Conservation (phyloP, 2,797 vertebrate genomes). For the Mus minutoides region DNA sequence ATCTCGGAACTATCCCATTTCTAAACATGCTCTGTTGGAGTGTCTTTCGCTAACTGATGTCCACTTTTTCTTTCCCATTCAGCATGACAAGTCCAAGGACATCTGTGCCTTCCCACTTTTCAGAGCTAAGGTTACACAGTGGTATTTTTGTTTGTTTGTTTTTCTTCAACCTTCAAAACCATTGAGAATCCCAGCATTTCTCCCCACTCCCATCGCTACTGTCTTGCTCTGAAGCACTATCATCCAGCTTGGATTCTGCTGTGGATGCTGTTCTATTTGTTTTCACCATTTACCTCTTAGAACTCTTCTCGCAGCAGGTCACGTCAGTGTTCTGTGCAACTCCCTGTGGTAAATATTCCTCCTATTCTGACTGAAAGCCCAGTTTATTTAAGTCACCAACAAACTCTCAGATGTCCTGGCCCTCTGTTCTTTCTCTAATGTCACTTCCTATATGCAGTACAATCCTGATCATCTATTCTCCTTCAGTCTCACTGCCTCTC, state of each 20-base stretch:
- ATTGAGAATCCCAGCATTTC: background rate
- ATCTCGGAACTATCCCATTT: background rate
- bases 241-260: background rate
- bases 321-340: background rate
- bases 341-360: background rate
- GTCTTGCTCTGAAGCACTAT: background rate
- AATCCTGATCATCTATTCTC: background rate
- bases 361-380: conserved; percentile 32
- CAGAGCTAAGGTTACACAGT: background rate
- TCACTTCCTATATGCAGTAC: background rate
- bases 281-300: background rate
- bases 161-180: conserved; percentile 6
- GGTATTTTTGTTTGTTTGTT: too few species aligned
- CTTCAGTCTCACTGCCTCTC: background rate
- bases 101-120: background rate
- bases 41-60: background rate
- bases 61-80: background rate
- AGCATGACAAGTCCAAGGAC: background rate
- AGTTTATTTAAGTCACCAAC: conserved; percentile 15
- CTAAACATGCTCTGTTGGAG: background rate
- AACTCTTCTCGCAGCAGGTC: background rate
- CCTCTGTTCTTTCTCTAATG: background rate
- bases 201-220: background rate
- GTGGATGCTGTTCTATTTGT: background rate
- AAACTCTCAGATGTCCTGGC: background rate